Conservation (phyloP, 2,113 vertebrate species). For the Harpagus bidentatus region DNA sequence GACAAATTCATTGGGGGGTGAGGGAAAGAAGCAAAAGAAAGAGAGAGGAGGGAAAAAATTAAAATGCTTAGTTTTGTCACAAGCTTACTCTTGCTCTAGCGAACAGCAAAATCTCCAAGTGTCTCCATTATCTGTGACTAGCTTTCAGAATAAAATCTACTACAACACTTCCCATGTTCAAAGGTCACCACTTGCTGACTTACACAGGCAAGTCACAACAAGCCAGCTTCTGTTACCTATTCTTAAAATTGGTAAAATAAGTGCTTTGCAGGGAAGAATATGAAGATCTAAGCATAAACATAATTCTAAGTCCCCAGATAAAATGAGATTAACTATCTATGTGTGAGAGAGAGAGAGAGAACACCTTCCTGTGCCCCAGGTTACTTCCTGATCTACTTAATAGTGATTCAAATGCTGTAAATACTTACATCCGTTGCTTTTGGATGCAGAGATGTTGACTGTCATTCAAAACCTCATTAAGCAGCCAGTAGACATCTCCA, state of each 20-base stretch:
- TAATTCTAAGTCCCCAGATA: neutral
- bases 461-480: neutral
- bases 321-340: neutral
- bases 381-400: neutral
- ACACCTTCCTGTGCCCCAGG: neutral
- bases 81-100: neutral
- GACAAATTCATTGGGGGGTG: fast-evolving
- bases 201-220: neutral
- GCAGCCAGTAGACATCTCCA: neutral
- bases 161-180: neutral
- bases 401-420: neutral
- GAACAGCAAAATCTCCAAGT: neutral
- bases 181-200: neutral
- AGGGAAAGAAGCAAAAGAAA: neutral
- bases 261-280: neutral
- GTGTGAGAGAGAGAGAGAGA: neutral
- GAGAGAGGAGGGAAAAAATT: neutral
- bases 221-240: neutral
- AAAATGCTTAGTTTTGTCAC: neutral
- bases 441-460: neutral
- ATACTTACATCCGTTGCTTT: neutral
- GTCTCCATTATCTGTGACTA: neutral
- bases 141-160: neutral
- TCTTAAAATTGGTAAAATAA: neutral
- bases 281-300: neutral